Base-by-base conservation (phyloP, 2,113 vertebrate genomes). In the Albula goreensis region DNA sequence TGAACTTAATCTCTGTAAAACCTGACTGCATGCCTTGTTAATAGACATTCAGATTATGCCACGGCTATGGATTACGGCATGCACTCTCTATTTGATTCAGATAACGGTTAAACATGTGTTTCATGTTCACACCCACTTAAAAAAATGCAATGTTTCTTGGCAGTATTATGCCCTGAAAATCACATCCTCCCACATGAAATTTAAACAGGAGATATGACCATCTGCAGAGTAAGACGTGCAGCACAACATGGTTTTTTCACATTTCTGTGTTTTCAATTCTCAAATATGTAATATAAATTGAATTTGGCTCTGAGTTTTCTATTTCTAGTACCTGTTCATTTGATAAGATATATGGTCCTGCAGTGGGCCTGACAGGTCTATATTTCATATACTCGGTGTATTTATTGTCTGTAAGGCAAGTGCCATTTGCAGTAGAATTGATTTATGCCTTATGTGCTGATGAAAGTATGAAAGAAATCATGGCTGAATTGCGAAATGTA, bases 321-420 rank as follows among this genome's bases (percentile, higher is more conserved):
- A 19, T 80, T 80, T 50, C 19, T 17, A 80, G 50, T 50, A 80
- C 70, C 70, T 74, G 50, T 50, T 50, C 19, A 50, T 50, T 80
- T 80, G 48, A 80, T 50, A 51, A 13, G 50, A 80, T 80, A 50
- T 50, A 80, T 80, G 79, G 50, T 51, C 19, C 48, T 50, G 12
- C 48, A 50, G 50, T 50, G 53, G 51, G 7, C 52, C 8, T 53
- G 51, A 53, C n/a, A 82, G 81, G 53, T 53, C 50, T 82, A 19
- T 82, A 56, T 82, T 25, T 82, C 50, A 12, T 56, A 53, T 22
- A 56, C 22, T 19, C 9, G 22, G 70, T 17, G 25, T 56, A 82
- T 57, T 82, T 60, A 56, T 57, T 82, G 80, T 56, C 80, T 53
- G 52, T 82, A 82, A 82, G 53, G 53, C 22, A 82, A 82, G 12